Conservation (phyloP, 2,797 vertebrate species). For the Mormyrops attenuatus region DNA sequence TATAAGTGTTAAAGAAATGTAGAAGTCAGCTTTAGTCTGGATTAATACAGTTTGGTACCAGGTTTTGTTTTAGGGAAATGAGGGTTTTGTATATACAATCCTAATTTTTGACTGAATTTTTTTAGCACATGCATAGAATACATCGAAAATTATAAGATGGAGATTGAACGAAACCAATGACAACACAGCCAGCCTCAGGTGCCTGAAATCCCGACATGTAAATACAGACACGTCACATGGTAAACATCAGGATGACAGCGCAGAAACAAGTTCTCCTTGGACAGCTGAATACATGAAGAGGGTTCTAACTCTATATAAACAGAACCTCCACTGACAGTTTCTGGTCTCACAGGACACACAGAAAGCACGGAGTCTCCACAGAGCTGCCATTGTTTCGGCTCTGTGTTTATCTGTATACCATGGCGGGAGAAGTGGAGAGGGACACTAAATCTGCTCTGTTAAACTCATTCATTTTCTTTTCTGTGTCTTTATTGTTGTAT, state of each 20-base stretch:
- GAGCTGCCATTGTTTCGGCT: background rate
- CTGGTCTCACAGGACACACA: background rate
- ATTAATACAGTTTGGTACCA: background rate
- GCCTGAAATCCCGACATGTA: background rate
- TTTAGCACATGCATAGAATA: background rate
- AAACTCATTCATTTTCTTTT: background rate
- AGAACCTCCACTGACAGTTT: background rate
- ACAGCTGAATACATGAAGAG: background rate
- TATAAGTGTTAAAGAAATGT: background rate
- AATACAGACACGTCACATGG: background rate
- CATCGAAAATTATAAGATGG: background rate
- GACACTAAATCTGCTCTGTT: background rate
- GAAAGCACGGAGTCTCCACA: background rate
- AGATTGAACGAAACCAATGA: background rate
- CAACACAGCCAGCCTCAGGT: background rate
- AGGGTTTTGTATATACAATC: background rate
- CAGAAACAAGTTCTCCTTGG: background rate
- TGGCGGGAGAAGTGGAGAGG: background rate
- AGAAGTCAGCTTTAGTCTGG: background rate
- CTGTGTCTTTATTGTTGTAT: background rate
- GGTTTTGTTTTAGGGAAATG: background rate
- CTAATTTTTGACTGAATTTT: background rate
- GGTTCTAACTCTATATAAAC: background rate
- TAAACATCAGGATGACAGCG: background rate
- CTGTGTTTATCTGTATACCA: background rate